Base-by-base conservation (phyloP, 2,113 vertebrate genomes). In the Rhadina sibilatrix region DNA sequence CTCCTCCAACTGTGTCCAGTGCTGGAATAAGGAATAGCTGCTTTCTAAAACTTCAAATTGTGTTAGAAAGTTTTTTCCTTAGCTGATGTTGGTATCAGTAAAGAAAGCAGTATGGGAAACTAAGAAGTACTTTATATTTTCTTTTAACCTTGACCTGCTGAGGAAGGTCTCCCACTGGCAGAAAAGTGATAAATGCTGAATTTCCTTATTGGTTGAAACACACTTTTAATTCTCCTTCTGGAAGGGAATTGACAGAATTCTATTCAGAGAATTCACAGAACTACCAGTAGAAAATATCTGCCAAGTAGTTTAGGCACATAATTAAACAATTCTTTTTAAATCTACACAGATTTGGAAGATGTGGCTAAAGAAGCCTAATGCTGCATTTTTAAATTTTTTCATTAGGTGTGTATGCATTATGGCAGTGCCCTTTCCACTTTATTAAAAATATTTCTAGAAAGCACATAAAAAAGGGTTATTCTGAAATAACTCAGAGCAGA, bases 261-360 rank as follows among this genome's bases (percentile, higher is more conserved):
- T 78, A 52, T 66, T 75, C 38, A 52, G 33, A 83, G 63, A 89
- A 93, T 54, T 89, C 47, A 89, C 8, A 84, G 42, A 85, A 92
- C 47, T 61, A 84, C 35, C 42, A 68, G 56, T 64, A 84, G 47
- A 82, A 96, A 84, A 10, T 70, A 94, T 47, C 69, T 79, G 74
- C 56, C 65, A 71, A 87, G 38, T 27, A 64, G 10, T 81, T 96
- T 52, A 82, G 57, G 61, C 37, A 87, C 52, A 37, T 82, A 79
- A 94, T 79, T 64, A 93, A 93, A 87, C 15, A 35, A 91, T 52
- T 76, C 15, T 72, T 90, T 87, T 65, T 49, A 90, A 79, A 68
- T n/a, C 57, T 57, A 37, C 5, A 65, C 15, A 46, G 28, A 83
- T 60, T 71, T 83, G 65, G 69, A 91, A 75, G 33, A 79, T 56